phyloP scores from a whole-genome alignment of 2,888 invertebrate genomes.

The Pterobdella sp. region DNA sequence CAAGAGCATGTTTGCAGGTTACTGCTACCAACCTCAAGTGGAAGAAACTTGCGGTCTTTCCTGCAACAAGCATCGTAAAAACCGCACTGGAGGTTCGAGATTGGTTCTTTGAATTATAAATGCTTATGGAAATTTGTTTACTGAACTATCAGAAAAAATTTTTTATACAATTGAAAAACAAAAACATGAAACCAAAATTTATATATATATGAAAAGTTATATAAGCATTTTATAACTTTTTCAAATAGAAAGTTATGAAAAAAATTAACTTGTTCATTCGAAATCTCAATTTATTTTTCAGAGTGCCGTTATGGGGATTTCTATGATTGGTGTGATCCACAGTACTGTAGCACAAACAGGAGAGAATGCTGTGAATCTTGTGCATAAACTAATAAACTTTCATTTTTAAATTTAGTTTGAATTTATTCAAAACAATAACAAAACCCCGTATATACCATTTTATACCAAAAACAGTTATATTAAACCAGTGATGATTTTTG shows the following conservation, averaged over 20 bases:
- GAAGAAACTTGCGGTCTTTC: slow-evolving; percentile 27
- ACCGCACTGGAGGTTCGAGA: slow-evolving; percentile 11
- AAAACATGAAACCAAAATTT: neutral
- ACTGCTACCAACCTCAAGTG: slow-evolving; percentile 23
- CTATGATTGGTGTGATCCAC: slow-evolving; percentile 25
- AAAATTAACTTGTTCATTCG: neutral
- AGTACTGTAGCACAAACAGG: slow-evolving; percentile 17
- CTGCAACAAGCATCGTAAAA: slow-evolving; percentile 7
- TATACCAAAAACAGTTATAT: too few species aligned
- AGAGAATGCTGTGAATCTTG: slow-evolving; percentile 28
- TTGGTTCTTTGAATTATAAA: neutral
- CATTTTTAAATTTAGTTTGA: too few species aligned
- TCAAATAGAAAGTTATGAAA: neutral
- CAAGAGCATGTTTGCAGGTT: neutral
- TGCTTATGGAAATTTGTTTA: neutral
- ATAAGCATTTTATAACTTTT: neutral
- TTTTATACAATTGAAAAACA: neutral
- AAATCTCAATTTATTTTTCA: neutral
- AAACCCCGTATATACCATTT: too few species aligned
- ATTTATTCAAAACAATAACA: too few species aligned
- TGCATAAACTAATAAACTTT: too few species aligned
- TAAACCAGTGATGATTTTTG: too few species aligned
- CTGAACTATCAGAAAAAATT: neutral
- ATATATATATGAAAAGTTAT: neutral
- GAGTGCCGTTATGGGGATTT: slow-evolving; percentile 28